Evolutionary conservation across 2,113 vertebrate genomes (phyloP).

Genomic region (Dicerorhinus sumatrensis): DNA sequence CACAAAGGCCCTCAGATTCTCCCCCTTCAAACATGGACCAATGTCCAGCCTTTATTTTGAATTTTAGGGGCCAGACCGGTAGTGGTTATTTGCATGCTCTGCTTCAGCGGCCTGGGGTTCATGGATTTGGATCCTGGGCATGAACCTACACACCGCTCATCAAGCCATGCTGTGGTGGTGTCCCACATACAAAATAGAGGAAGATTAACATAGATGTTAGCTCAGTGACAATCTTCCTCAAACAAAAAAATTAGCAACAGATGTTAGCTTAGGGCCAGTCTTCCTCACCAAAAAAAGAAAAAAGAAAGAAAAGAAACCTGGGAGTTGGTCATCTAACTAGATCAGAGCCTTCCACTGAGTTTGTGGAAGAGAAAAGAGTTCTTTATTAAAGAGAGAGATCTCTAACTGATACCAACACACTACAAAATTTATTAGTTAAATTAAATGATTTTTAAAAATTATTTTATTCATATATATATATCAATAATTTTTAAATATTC

Average conservation of each 20-base stretch:
- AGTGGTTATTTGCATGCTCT: too few relatives aligned
- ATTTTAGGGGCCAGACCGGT: neutral
- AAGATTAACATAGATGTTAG: too few relatives aligned
- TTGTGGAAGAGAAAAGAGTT: neutral
- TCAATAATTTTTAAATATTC: neutral
- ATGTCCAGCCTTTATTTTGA: neutral
- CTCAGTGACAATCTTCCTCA: too few relatives aligned
- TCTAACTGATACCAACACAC: neutral
- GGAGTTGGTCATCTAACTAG: neutral
- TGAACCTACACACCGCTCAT: too few relatives aligned
- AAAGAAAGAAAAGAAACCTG: too few relatives aligned
- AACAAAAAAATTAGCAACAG: too few relatives aligned
- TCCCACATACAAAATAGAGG: too few relatives aligned
- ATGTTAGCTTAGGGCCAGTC: too few relatives aligned
- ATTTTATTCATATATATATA: neutral
- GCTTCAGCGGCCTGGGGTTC: too few relatives aligned
- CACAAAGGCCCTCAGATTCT: neutral
- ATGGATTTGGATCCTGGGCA: too few relatives aligned
- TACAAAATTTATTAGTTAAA: neutral
- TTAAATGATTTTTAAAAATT: neutral
- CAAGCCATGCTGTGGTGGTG: too few relatives aligned
- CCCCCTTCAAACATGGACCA: neutral
- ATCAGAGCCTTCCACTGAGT: neutral
- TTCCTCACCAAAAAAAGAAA: too few relatives aligned
- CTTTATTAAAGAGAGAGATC: neutral